Conservation (phyloP, 2,888 invertebrate species). For the Ligdia adustata region DNA sequence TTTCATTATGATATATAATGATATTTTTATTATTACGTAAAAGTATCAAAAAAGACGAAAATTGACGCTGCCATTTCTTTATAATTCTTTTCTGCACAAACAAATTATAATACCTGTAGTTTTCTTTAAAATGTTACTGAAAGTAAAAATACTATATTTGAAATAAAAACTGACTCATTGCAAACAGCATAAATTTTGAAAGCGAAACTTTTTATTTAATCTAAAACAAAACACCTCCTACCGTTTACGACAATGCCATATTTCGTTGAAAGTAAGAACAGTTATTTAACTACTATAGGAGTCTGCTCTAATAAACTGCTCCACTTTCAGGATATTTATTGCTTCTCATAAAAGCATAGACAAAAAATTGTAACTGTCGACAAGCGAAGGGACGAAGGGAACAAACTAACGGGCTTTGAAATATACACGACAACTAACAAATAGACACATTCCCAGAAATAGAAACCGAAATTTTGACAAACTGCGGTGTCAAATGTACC, state of each 20-base stretch:
- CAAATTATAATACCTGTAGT: no score
- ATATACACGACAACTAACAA: conserved; percentile 63
- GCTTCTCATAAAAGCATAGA: conserved; percentile 62
- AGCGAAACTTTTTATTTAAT: conserved; percentile 68
- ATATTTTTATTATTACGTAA: no score
- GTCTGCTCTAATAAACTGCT: conserved; percentile 76
- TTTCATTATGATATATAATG: no score
- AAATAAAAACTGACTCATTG: conserved; percentile 21
- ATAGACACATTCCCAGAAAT: conserved; percentile 69
- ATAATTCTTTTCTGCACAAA: no score
- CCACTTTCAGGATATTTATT: conserved; percentile 79
- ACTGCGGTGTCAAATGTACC: conserved; percentile 72
- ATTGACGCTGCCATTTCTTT: no score
- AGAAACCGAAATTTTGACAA: conserved; percentile 81
- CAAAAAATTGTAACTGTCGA: conserved; percentile 72
- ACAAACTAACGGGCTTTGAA: conserved; percentile 69
- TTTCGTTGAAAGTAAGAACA: conserved; percentile 78
- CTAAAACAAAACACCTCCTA: conserved; percentile 53
- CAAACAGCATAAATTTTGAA: conserved; percentile 52
- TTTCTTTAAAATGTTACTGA: no score
- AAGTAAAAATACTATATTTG: no score
- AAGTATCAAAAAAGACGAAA: no score
- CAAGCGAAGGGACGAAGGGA: conserved; percentile 46
- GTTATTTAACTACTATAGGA: conserved; percentile 76
- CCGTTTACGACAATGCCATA: conserved; percentile 56